Conservation (phyloP, 2,888 invertebrate genomes). For the Drosophila meridionalis region DNA sequence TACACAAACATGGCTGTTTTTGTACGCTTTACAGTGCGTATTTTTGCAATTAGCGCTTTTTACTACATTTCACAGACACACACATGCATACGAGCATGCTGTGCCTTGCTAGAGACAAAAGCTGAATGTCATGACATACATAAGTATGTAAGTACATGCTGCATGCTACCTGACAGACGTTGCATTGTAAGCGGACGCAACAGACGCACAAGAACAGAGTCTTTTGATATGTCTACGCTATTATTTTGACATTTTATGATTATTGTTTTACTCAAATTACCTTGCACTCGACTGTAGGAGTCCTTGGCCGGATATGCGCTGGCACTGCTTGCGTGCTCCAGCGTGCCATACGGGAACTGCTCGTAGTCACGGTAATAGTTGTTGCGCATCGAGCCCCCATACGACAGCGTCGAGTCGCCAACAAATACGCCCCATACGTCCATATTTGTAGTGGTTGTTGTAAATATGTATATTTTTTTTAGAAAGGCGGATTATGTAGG, state of each 20-base stretch:
- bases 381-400: slow-evolving; percentile 85
- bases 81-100: neutral
- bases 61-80: slow-evolving; percentile 11
- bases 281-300: slow-evolving; percentile 84
- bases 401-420: slow-evolving; percentile 86
- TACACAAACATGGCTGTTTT: slow-evolving; percentile 4
- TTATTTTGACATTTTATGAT: slow-evolving; percentile 7
- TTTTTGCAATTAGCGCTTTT: slow-evolving; percentile 40
- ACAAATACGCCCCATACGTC: slow-evolving; percentile 86
- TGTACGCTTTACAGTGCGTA: slow-evolving; percentile 26
- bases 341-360: slow-evolving; percentile 85
- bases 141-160: neutral
- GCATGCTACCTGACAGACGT: slow-evolving; percentile 6
- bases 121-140: slow-evolving; percentile 32
- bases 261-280: slow-evolving; percentile 60
- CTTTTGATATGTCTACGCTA: neutral
- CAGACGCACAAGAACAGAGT: neutral
- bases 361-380: slow-evolving; percentile 86
- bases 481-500: slow-evolving; percentile 34
- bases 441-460: slow-evolving; percentile 80
- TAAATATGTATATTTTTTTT: slow-evolving; percentile 6
- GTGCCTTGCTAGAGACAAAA: slow-evolving; percentile 37
- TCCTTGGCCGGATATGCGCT: slow-evolving; percentile 79
- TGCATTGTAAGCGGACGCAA: slow-evolving; percentile 11
- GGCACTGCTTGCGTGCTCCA: slow-evolving; percentile 76